Percentiles rank a stretch among this genome's conserved stretches.
Evolutionary conservation across 2,888 invertebrate species (phyloP).

Genomic region (Cheilosia vernalis): DNA sequence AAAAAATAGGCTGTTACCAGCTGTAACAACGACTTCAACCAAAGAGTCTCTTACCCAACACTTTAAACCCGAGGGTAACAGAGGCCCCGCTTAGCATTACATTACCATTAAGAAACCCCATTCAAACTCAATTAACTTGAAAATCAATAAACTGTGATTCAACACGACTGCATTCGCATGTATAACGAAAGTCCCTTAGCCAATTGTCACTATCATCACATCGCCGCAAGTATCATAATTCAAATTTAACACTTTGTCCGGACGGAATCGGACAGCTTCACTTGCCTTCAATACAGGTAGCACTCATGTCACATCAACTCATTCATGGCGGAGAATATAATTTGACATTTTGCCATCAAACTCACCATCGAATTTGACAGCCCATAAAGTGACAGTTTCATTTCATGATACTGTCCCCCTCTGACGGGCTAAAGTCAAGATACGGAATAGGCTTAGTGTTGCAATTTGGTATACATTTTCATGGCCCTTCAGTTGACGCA

Average conservation of each 20-base stretch:
- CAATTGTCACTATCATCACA: conserved; percentile 26
- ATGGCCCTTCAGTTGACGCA: conserved; percentile 37
- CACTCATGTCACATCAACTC: conserved; percentile 37
- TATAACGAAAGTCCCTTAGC: neutral
- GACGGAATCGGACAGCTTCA: conserved; percentile 37
- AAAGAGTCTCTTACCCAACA: no score
- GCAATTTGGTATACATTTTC: conserved; percentile 40
- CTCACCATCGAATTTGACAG: conserved; percentile 44
- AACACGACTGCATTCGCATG: neutral
- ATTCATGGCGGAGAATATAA: conserved; percentile 18
- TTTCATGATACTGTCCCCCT: conserved; percentile 13
- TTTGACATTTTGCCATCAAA: conserved; percentile 56
- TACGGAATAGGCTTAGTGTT: conserved; percentile 9
- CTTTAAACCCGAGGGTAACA: no score
- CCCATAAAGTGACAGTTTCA: conserved; percentile 48
- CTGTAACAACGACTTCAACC: no score
- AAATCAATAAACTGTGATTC: neutral
- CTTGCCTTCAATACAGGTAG: conserved; percentile 49
- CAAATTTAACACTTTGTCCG: conserved; percentile 43
- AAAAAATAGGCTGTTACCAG: no score
- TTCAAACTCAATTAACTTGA: neutral
- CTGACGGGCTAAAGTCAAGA: conserved; percentile 20
- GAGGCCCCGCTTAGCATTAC: no score
- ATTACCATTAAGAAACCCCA: neutral
- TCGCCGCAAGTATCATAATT: conserved; percentile 42